Base-by-base conservation (phyloP, 2,113 vertebrate species). In the Reinhardtius hippoglossoides region DNA sequence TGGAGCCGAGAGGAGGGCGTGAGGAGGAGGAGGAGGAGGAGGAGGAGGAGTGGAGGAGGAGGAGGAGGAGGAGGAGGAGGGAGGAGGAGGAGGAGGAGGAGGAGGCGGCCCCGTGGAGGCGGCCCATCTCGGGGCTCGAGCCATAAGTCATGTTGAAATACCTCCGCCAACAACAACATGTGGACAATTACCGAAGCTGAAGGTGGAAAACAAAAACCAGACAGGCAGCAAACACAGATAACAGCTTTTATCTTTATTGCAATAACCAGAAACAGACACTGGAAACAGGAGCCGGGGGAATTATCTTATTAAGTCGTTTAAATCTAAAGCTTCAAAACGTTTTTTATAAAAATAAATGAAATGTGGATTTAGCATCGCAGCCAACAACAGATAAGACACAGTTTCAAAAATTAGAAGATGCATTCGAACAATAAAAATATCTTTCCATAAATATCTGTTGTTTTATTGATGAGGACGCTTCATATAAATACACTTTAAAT, bases 141-240 rank as follows among this genome's bases (percentile, higher is more conserved):
- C 87, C 95, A 89, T 93, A 94, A 95, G 93, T 95, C 94, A 94
- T 93, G 90, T 84, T 92, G 89, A 82, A 91, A 88, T 80, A 88
- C 69, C 77, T 85, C 58, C 2, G 69, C 86, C 67, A 86, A 92
- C 81, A 91, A 82, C 91, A 87, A 84, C 90, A 90, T 89, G 87
- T 90, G 89, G 83, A 83, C 71, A 74, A 69, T 78, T 62, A 87
- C 70, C 67, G 18, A 88, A 88, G 71, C 67, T 59, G 65, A 74
- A 86, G 74, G 76, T 85, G 81, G 76, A 89, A 86, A 91, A 91
- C 87, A 87, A 61, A 77, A 83, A 87, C 6, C 86, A 91, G 86
- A 83, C 61, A 69, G 56, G 27, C 48, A n/a, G 73, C 48, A 84
- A 81, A 72, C 76, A 87, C 71, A 87, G 80, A 74, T 82, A 77